A percentile compares a stretch with the other conserved stretches of the same genome.
These are phyloP conservation scores for Eutolmus rufibarbis DNA, from an alignment of 2,888 invertebrate genomes.

Conservation along the genomic window DNA sequence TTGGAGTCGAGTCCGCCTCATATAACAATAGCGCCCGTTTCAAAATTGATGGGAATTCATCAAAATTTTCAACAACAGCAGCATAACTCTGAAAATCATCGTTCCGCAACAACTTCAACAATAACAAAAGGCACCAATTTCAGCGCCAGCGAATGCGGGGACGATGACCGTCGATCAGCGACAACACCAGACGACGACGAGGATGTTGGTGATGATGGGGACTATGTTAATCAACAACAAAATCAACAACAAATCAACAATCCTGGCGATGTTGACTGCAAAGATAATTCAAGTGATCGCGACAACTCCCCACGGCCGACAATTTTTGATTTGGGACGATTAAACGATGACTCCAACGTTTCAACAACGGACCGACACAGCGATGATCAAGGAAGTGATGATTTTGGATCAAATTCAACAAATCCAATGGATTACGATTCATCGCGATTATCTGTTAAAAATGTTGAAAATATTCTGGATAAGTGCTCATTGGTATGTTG, in stretches of 20 bases:
- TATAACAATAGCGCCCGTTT: constrained; percentile 46
- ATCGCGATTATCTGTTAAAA: constrained; percentile 45
- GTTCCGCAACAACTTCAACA: not conserved
- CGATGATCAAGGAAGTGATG: constrained; percentile 42
- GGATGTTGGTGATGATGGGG: constrained; percentile 28
- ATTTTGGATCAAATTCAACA: constrained; percentile 13
- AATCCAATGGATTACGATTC: constrained; percentile 26
- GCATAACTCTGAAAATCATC: not conserved
- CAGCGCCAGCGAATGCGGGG: constrained; percentile 16
- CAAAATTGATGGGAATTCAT: constrained; percentile 43
- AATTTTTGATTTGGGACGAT: not conserved
- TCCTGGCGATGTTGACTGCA: not conserved
- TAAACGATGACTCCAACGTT: constrained; percentile 40
- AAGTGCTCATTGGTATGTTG: constrained; percentile 49
- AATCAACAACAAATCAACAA: not conserved
- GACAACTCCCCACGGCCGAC: not conserved
- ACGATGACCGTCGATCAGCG: not conserved
- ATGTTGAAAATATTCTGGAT: constrained; percentile 48
- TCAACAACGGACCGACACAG: constrained; percentile 30
- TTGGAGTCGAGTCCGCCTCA: constrained; percentile 3
- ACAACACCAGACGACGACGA: not conserved
- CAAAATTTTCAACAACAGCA: not conserved
- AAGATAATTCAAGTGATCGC: constrained; percentile 21
- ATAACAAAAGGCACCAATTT: not conserved
- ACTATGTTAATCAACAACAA: not conserved